Conservation (phyloP, 2,888 invertebrate genomes). For the Xylocampa areola region DNA sequence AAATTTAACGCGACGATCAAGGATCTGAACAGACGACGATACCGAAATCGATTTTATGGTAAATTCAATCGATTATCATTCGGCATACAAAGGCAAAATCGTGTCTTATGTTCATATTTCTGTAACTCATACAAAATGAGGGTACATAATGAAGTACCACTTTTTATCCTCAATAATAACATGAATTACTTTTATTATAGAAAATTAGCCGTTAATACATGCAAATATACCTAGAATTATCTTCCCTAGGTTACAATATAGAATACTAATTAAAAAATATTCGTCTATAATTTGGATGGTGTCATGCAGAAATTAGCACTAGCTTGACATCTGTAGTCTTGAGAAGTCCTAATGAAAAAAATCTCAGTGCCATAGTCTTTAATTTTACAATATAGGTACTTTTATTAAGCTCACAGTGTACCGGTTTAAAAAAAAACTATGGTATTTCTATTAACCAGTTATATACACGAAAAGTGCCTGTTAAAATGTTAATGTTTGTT, state of each 20-base stretch:
- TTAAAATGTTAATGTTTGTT: no score
- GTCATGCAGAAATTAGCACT: constrained; percentile 59
- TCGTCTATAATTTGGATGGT: constrained; percentile 27
- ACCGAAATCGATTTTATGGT: constrained; percentile 50
- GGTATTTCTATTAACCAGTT: not conserved
- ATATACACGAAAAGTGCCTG: not conserved
- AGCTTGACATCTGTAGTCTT: constrained; percentile 39
- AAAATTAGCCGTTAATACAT: constrained; percentile 14
- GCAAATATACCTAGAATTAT: constrained; percentile 10
- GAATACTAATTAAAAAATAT: constrained; percentile 26
- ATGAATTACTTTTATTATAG: no score
- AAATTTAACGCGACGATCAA: constrained; percentile 60
- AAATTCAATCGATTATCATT: constrained; percentile 45
- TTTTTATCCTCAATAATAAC: no score
- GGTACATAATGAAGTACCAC: no score
- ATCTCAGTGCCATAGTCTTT: constrained; percentile 27
- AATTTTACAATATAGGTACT: constrained; percentile 26
- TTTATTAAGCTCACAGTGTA: constrained; percentile 8
- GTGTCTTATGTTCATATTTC: constrained; percentile 14
- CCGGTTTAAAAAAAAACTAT: constrained; percentile 29
- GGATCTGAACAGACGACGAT: constrained; percentile 53
- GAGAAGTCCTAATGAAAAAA: constrained; percentile 44
- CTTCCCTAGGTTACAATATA: constrained; percentile 14
- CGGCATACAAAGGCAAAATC: constrained; percentile 27
- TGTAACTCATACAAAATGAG: no score